Conservation (phyloP, 2,797 vertebrate species). For the Staurois parvus region DNA sequence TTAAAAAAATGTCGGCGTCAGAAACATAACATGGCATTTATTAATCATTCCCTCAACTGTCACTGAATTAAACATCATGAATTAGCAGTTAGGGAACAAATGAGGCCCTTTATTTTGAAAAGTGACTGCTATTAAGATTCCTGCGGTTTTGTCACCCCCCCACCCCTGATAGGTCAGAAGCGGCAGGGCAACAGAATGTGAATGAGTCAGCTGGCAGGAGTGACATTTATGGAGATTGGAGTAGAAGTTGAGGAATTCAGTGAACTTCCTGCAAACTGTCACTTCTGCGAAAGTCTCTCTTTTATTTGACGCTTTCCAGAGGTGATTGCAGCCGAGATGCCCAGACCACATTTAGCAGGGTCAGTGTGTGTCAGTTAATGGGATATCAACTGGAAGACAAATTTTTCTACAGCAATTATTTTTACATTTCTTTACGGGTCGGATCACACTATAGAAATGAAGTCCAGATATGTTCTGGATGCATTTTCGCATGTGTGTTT, state of each 20-base stretch:
- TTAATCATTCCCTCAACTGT: constrained; percentile 10
- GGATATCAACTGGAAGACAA: too few relatives aligned
- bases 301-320: too few relatives aligned
- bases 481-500: too few relatives aligned
- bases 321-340: too few relatives aligned
- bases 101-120: not conserved
- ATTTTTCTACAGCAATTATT: too few relatives aligned
- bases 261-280: not conserved
- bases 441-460: too few relatives aligned
- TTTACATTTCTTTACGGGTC: too few relatives aligned
- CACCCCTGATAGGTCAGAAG: not conserved
- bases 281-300: not conserved
- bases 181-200: not conserved
- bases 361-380: too few relatives aligned
- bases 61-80: constrained; percentile 11
- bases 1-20: not conserved
- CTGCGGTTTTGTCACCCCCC: not conserved
- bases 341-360: too few relatives aligned
- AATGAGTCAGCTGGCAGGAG: constrained; percentile 2
- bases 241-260: not conserved
- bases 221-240: not conserved
- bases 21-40: constrained; percentile 17
- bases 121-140: not conserved
- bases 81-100: constrained; percentile 8
- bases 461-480: too few relatives aligned